A percentile compares a stretch with the other conserved stretches of the same genome.
Evolutionary conservation across 1,140 invertebrate genomes (phyloP).

Genomic region (Carposina sasakii): DNA sequence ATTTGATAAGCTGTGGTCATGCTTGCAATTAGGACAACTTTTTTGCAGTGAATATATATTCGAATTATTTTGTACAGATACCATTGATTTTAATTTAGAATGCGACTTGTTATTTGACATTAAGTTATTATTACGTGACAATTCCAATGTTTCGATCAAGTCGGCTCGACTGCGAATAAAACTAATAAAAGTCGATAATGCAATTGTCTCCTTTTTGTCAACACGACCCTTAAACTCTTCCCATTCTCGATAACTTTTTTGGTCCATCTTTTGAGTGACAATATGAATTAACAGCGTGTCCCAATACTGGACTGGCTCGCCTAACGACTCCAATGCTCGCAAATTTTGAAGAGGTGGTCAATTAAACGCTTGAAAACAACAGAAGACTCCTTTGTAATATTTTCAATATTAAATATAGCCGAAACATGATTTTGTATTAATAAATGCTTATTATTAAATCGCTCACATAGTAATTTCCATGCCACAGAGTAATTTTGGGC

Average conservation of each 20-base stretch:
- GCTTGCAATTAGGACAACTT: not conserved
- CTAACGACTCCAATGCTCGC: not conserved
- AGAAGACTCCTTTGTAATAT: not conserved
- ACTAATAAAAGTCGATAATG: not conserved
- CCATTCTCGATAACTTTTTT: not conserved
- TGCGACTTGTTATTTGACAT: too few species aligned
- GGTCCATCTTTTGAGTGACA: not conserved
- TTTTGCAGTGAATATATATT: too few species aligned
- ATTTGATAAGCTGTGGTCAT: not conserved
- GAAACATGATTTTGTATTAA: constrained; percentile 4
- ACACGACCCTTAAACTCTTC: not conserved
- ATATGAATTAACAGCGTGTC: not conserved
- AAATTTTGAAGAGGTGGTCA: constrained; percentile 1
- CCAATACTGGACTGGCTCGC: not conserved
- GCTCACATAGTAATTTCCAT: constrained; percentile 3
- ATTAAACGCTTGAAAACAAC: not conserved
- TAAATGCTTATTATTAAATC: constrained; percentile 6
- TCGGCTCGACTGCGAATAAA: not conserved
- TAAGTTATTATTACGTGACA: too few species aligned
- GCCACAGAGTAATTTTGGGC: constrained; percentile 4
- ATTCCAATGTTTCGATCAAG: not conserved
- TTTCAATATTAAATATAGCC: constrained; percentile 4
- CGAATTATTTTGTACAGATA: not conserved
- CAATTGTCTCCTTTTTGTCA: not conserved
- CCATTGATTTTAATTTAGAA: not conserved